A percentile compares a stretch with the other conserved stretches of the same genome.
These are phyloP conservation scores for Caenorhabditis becei DNA, from an alignment of 2,888 invertebrate genomes.

Conservation along the genomic window DNA sequence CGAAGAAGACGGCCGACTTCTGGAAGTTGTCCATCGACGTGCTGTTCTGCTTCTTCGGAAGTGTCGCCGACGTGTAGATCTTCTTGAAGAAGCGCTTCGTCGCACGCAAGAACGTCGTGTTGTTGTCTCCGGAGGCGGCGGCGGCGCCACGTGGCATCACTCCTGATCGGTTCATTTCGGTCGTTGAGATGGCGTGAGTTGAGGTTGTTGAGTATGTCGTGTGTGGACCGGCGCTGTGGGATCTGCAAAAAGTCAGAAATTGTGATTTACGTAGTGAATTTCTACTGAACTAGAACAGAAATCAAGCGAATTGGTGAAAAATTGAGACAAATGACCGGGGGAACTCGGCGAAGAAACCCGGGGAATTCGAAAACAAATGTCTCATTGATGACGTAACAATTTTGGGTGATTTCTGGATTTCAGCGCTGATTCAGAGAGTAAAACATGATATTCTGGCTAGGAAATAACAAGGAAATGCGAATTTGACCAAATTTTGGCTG, in stretches of 20 bases:
- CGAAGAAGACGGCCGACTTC: constrained; percentile 52
- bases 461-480: neutral
- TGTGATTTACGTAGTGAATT: no score
- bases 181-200: constrained; percentile 60
- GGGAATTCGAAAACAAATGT: constrained; percentile 4
- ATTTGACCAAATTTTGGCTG: neutral
- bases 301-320: neutral
- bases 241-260: constrained; percentile 45
- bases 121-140: constrained; percentile 39
- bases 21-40: constrained; percentile 59
- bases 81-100: constrained; percentile 80
- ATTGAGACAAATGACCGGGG: neutral
- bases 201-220: constrained; percentile 61
- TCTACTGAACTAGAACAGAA: neutral
- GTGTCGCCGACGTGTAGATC: constrained; percentile 78
- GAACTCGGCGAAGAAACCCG: neutral
- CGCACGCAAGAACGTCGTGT: constrained; percentile 69
- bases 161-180: constrained; percentile 63
- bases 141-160: constrained; percentile 38
- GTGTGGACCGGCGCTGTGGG: constrained; percentile 71
- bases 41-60: constrained; percentile 71
- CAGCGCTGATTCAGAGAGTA: no score
- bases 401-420: no score
- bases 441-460: neutral
- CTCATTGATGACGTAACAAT: neutral